phyloP scores from a whole-genome alignment of 2,888 invertebrate genomes.

The Mimumesa dahlbomi region DNA sequence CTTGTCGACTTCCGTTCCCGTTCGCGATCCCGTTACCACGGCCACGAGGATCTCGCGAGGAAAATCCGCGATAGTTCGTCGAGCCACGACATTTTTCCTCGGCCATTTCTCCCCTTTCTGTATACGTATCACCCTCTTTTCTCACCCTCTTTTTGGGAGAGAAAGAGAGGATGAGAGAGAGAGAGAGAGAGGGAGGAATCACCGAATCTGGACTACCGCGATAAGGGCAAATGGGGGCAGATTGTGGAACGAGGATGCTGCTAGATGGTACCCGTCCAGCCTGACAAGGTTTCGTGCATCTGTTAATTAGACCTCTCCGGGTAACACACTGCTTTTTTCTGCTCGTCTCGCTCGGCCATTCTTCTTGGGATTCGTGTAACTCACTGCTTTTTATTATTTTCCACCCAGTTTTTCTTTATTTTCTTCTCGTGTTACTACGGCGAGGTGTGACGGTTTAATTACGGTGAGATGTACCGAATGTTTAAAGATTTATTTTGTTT shows the following conservation, averaged over 20 bases:
- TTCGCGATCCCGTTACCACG: constrained; percentile 47
- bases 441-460: no score
- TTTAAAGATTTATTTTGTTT: no score
- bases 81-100: constrained; percentile 27
- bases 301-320: constrained; percentile 43
- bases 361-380: constrained; percentile 23
- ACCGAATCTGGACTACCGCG: constrained; percentile 40
- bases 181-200: no score
- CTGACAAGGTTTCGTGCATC: constrained; percentile 51
- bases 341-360: constrained; percentile 20
- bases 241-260: not conserved
- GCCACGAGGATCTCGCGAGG: constrained; percentile 42
- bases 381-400: constrained; percentile 17
- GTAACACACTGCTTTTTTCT: constrained; percentile 34
- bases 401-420: not conserved
- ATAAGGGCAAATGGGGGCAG: constrained; percentile 37
- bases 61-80: constrained; percentile 39
- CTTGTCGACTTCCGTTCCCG: constrained; percentile 55
- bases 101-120: constrained; percentile 5
- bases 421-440: no score
- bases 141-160: not conserved
- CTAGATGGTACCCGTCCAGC: constrained; percentile 33
- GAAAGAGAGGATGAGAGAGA: not conserved
- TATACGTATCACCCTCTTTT: no score
- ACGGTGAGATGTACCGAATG: no score